A percentile compares a stretch with the other conserved stretches of the same genome.
phyloP scores from a whole-genome alignment of 2,797 vertebrate species.

The Lycodopsis pacificus region DNA sequence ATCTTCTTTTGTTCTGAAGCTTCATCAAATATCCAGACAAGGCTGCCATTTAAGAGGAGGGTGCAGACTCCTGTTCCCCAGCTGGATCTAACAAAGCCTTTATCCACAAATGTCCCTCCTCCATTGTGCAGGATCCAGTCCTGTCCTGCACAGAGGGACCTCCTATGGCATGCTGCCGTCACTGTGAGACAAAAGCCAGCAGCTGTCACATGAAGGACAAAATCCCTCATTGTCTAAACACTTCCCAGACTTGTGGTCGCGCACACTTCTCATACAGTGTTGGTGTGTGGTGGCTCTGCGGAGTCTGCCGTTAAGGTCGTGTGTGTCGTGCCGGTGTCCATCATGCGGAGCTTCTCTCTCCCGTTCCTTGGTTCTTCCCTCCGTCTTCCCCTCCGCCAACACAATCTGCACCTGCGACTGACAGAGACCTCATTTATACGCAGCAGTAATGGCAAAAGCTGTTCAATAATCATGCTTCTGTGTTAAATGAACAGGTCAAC shows the following conservation, averaged over 20 bases:
- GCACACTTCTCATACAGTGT: slow-evolving; percentile 69
- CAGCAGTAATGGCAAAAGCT: background rate
- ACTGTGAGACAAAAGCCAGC: slow-evolving; percentile 52
- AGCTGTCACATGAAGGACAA: slow-evolving; percentile 34
- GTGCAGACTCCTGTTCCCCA: background rate
- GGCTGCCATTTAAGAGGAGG: slow-evolving; percentile 1
- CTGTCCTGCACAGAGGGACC: slow-evolving; percentile 17
- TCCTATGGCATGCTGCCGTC: background rate
- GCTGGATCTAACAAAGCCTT: slow-evolving; percentile 17
- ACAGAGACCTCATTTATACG: slow-evolving; percentile 10
- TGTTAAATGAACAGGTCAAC: background rate
- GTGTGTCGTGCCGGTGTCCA: slow-evolving; percentile 45
- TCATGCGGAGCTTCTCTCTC: slow-evolving; percentile 77
- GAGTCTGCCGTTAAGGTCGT: slow-evolving; percentile 27
- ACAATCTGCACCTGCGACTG: slow-evolving; percentile 72
- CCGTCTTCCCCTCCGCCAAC: slow-evolving; percentile 60
- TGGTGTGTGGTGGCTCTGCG: slow-evolving; percentile 51
- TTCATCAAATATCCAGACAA: slow-evolving; percentile 17
- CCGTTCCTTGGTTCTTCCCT: slow-evolving; percentile 72
- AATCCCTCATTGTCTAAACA: slow-evolving; percentile 35
- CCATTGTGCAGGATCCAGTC: background rate
- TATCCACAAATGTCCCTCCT: slow-evolving; percentile 19
- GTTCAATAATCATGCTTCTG: background rate
- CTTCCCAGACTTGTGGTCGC: background rate
- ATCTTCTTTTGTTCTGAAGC: slow-evolving; percentile 20